Percentiles rank a stretch among this genome's conserved stretches.
Evolutionary conservation across 2,797 vertebrate genomes (phyloP).

Genomic region (Sparus aurata): DNA sequence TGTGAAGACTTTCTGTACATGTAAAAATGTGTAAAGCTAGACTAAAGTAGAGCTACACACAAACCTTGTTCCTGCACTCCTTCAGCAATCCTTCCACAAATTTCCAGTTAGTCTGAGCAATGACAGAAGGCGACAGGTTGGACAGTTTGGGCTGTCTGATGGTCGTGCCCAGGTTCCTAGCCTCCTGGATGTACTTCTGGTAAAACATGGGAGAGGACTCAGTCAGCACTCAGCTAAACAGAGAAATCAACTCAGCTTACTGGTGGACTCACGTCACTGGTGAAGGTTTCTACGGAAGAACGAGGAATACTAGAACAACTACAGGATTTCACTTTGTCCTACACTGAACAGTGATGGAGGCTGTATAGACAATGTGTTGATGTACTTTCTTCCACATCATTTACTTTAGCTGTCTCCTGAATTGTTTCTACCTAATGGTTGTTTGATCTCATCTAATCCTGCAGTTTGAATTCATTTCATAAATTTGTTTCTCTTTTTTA

Average conservation of each 20-base stretch:
- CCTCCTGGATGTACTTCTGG: conserved; percentile 99
- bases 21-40: background rate
- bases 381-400: background rate
- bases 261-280: conserved; percentile 4
- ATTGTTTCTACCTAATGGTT: too few relatives aligned
- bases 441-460: too few relatives aligned
- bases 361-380: background rate
- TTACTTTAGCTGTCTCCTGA: too few relatives aligned
- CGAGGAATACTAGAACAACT: background rate
- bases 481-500: too few relatives aligned
- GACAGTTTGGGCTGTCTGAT: conserved; percentile 98
- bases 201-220: conserved; percentile 44
- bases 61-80: conserved; percentile 98
- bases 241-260: background rate
- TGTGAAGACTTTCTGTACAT: background rate
- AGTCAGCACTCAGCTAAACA: conserved; percentile 22
- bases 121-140: conserved; percentile 98
- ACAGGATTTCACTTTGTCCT: background rate
- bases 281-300: conserved; percentile 8
- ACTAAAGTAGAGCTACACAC: background rate
- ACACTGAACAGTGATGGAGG: background rate
- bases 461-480: too few relatives aligned
- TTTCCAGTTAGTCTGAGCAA: conserved; percentile 99
- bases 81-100: conserved; percentile 98
- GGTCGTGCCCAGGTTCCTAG: conserved; percentile 95